A percentile compares a stretch with the other conserved stretches of the same genome.
phyloP scores from a whole-genome alignment of 2,113 vertebrate genomes.

The Cnemophilus loriae region DNA sequence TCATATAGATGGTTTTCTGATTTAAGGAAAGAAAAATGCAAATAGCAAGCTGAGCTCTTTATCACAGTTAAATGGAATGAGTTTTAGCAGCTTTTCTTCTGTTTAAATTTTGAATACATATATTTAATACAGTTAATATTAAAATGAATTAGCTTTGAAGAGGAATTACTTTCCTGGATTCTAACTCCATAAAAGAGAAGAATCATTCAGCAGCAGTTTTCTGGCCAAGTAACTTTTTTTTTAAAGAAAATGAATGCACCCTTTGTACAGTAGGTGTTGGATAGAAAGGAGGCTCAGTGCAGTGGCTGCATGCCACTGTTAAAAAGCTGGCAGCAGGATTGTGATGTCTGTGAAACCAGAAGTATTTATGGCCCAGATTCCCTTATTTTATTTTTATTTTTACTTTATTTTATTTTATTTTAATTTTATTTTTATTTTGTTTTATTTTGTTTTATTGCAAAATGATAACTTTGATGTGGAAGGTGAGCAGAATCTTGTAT shows the following conservation, averaged over 20 bases:
- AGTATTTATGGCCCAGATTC: background rate
- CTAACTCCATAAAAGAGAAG: background rate
- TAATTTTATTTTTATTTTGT: background rate
- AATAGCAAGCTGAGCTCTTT: background rate
- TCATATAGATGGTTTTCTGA: background rate
- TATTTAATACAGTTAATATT: background rate
- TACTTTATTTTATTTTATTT: too few relatives aligned
- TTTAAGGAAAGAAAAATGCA: background rate
- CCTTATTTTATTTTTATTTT: background rate
- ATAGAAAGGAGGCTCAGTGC: background rate
- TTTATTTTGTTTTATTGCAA: background rate
- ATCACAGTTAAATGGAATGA: background rate
- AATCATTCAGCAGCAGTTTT: background rate
- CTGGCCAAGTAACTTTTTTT: background rate
- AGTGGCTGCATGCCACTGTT: background rate
- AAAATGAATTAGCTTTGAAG: background rate
- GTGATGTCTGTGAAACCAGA: background rate
- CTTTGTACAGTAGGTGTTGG: background rate
- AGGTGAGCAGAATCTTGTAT: background rate
- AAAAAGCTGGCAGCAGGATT: background rate
- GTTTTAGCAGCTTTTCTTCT: background rate
- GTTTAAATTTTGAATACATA: constrained; percentile 12
- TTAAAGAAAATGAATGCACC: background rate
- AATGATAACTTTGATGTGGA: background rate
- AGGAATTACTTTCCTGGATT: background rate